Evolutionary conservation across 2,797 vertebrate genomes (phyloP).

Genomic region (Eulemur coronatus): DNA sequence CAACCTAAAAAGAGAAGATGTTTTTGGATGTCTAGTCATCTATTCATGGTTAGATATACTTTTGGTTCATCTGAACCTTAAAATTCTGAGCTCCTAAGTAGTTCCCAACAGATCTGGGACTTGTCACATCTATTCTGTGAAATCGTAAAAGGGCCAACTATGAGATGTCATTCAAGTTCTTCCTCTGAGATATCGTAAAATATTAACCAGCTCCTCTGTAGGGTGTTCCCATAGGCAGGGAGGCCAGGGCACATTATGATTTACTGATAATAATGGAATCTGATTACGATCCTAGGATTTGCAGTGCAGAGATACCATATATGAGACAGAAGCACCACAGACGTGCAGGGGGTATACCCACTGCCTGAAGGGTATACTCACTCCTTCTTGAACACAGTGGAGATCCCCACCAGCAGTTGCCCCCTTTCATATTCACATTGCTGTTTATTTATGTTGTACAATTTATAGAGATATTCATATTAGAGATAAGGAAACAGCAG

Average conservation of each 20-base stretch:
- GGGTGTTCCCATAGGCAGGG: conserved; percentile 68
- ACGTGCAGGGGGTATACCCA: background rate
- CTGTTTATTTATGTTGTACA: background rate
- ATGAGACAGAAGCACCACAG: background rate
- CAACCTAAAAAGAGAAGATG: background rate
- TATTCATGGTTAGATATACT: background rate
- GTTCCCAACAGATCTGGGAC: background rate
- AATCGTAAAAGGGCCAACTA: background rate
- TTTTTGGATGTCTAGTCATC: background rate
- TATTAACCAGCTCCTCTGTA: conserved; percentile 64
- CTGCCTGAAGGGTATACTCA: background rate
- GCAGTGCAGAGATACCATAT: background rate
- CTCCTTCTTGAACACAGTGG: background rate
- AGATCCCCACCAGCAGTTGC: background rate
- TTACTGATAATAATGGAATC: conserved; percentile 69
- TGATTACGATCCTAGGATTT: conserved; percentile 62
- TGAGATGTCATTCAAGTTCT: conserved; percentile 67
- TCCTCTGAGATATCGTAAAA: conserved; percentile 69
- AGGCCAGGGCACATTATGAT: conserved; percentile 65
- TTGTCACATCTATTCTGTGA: conserved; percentile 49
- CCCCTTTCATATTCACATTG: background rate
- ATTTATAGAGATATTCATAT: background rate
- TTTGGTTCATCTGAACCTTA: conserved; percentile 3
- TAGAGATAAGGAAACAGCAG: conserved; percentile 5
- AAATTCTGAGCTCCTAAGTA: background rate